These are phyloP conservation scores for Lucinisca nassula DNA, from an alignment of 2,888 invertebrate species.

Conservation along the genomic window DNA sequence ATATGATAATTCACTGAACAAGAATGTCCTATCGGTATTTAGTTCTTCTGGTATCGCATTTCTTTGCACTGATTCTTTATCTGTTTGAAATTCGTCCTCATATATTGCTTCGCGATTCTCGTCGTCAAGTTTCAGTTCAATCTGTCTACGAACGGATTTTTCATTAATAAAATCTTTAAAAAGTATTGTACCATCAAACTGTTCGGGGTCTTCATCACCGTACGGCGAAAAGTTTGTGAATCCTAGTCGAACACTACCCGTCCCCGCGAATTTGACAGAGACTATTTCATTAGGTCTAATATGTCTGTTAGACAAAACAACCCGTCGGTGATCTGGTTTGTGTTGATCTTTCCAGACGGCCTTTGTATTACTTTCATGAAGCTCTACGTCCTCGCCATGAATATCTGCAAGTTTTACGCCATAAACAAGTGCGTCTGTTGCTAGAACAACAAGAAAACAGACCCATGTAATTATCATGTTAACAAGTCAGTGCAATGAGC, in stretches of 20 bases:
- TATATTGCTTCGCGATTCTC: background rate
- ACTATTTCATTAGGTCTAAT: background rate
- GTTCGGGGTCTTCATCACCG: background rate
- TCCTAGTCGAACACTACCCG: background rate
- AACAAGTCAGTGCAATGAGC: too few species aligned
- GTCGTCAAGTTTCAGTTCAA: background rate
- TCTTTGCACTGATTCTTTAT: background rate
- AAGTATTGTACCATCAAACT: background rate
- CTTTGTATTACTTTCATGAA: background rate
- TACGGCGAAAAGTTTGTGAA: background rate
- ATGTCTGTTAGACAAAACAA: background rate
- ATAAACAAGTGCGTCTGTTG: too few species aligned
- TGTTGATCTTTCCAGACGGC: background rate
- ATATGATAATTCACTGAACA: background rate
- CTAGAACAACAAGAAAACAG: too few species aligned
- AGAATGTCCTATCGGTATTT: background rate
- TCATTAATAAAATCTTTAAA: background rate
- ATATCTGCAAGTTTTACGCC: background rate
- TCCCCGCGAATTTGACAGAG: background rate
- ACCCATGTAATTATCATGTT: too few species aligned
- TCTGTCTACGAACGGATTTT: background rate
- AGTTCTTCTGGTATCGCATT: background rate
- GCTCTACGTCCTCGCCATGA: background rate
- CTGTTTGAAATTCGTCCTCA: background rate
- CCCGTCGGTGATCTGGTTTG: background rate